Percentiles rank a stretch among this genome's conserved stretches.
phyloP scores from a whole-genome alignment of 2,113 vertebrate genomes.

The Nesoenas mayeri region DNA sequence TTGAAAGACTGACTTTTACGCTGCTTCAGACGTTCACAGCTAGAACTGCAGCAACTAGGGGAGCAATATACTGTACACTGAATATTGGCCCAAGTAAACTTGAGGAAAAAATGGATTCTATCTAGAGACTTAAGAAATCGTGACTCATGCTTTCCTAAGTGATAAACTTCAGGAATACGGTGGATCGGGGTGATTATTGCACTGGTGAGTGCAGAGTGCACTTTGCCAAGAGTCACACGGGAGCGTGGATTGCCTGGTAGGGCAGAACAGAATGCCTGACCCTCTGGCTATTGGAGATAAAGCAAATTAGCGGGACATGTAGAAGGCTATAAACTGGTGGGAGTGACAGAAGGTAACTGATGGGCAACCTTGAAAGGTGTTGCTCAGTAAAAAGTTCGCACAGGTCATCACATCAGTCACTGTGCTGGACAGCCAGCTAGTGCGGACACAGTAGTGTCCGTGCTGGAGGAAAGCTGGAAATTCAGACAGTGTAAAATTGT shows the following conservation, averaged over 20 bases:
- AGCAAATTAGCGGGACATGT: background rate
- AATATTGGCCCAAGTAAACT: background rate
- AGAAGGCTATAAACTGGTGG: background rate
- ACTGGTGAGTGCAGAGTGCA: background rate
- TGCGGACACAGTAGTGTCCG: rapidly evolving
- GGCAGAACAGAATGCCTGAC: background rate
- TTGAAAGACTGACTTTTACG: constrained; percentile 48
- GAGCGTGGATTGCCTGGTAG: background rate
- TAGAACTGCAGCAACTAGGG: background rate
- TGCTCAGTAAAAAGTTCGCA: background rate
- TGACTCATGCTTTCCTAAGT: background rate
- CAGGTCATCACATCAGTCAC: background rate
- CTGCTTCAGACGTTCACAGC: constrained; percentile 1
- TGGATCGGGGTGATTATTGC: background rate
- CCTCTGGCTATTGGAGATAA: background rate
- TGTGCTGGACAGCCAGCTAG: background rate
- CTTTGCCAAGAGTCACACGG: background rate
- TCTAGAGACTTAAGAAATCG: background rate
- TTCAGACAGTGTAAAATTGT: background rate
- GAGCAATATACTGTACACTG: background rate
- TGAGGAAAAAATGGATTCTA: background rate
- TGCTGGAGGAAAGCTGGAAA: background rate
- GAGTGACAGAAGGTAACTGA: background rate
- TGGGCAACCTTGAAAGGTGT: background rate
- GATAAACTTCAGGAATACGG: background rate